A percentile compares a stretch with the other conserved stretches of the same genome.
Conservation (phyloP, 2,888 invertebrate genomes). For the Lepidocyrtoides sp. region DNA sequence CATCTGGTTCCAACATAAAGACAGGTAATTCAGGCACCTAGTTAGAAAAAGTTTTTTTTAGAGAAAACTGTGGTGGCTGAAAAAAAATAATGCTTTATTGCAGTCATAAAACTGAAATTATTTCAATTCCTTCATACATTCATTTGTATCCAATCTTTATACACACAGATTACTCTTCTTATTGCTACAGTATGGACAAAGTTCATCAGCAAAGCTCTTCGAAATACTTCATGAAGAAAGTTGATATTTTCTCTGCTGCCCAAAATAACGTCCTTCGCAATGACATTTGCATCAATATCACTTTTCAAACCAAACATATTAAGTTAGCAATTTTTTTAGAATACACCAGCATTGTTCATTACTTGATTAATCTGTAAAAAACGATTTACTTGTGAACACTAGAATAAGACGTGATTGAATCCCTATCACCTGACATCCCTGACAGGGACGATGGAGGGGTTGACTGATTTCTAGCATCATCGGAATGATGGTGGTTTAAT, state of each 20-base stretch:
- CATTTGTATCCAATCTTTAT: constrained; percentile 98
- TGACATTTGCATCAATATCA: constrained; percentile 84
- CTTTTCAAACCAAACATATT: too few species aligned
- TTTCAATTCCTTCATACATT: constrained; percentile 88
- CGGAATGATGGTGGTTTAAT: constrained; percentile 72
- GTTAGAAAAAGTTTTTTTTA: background rate
- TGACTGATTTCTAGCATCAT: constrained; percentile 72
- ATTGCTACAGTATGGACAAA: constrained; percentile 96
- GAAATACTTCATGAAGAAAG: constrained; percentile 97
- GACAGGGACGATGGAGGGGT: constrained; percentile 82
- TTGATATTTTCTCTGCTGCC: constrained; percentile 96
- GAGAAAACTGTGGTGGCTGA: background rate
- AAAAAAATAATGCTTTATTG: too few species aligned
- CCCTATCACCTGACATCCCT: constrained; percentile 80
- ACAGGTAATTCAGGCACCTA: constrained; percentile 92
- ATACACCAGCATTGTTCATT: background rate
- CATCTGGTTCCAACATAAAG: constrained; percentile 90
- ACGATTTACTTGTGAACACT: constrained; percentile 81
- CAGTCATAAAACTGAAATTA: background rate
- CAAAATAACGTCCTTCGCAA: constrained; percentile 92
- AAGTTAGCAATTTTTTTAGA: too few species aligned
- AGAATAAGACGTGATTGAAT: constrained; percentile 83
- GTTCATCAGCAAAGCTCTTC: constrained; percentile 96
- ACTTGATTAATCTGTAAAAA: background rate
- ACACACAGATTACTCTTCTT: constrained; percentile 95